Percentiles rank a stretch among this genome's conserved stretches.
phyloP scores from a whole-genome alignment of 2,888 invertebrate genomes.

The Cheilosia soror region DNA sequence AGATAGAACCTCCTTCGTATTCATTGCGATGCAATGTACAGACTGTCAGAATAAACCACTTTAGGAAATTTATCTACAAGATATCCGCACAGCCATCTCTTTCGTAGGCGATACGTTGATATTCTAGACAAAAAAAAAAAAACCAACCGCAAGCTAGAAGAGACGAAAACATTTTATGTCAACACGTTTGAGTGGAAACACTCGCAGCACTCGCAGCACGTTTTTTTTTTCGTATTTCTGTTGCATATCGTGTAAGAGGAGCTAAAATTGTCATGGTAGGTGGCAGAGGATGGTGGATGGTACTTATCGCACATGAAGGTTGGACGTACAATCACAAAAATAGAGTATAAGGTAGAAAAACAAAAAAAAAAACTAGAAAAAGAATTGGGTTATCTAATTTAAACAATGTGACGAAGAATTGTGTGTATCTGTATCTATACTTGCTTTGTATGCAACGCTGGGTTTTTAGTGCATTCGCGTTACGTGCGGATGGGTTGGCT shows the following conservation, averaged over 20 bases:
- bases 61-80: constrained; percentile 54
- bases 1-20: constrained; percentile 26
- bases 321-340: constrained; percentile 57
- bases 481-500: constrained; percentile 61
- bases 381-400: constrained; percentile 75
- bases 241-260: constrained; percentile 55
- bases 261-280: constrained; percentile 71
- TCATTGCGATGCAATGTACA: constrained; percentile 51
- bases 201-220: constrained; percentile 27
- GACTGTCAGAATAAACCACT: constrained; percentile 57
- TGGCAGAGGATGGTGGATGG: constrained; percentile 61
- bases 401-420: constrained; percentile 62
- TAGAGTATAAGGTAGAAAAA: constrained; percentile 55
- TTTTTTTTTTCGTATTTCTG: constrained; percentile 26
- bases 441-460: constrained; percentile 69
- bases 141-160: constrained; percentile 25
- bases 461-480: constrained; percentile 67
- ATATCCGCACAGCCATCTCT: constrained; percentile 56
- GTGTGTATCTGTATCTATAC: constrained; percentile 30
- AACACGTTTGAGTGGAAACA: constrained; percentile 65
- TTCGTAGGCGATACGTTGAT: constrained; percentile 44
- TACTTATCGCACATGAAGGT: constrained; percentile 71
- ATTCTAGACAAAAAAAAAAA: constrained; percentile 2
- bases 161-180: constrained; percentile 61
- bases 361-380: constrained; percentile 22